Percentiles rank a stretch among this genome's conserved stretches.
Conservation (phyloP, 2,797 vertebrate species). For the Dicrostonyx torquatus region DNA sequence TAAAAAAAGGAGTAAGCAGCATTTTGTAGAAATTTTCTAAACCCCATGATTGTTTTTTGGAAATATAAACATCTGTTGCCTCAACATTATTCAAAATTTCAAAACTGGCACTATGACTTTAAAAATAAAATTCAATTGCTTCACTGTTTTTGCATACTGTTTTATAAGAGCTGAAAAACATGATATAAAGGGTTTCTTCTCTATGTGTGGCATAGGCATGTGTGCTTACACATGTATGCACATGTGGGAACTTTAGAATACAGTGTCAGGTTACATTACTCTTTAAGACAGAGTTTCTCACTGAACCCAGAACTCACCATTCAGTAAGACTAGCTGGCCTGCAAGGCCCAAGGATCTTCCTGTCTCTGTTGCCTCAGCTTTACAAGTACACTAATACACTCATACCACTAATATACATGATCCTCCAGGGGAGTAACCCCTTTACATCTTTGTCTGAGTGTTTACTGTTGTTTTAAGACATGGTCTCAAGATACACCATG, state of each 20-base stretch:
- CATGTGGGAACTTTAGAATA: not conserved
- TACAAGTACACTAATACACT: not conserved
- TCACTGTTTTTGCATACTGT: not conserved
- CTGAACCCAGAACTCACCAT: not conserved
- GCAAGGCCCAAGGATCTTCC: not conserved
- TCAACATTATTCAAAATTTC: slow-evolving; percentile 29
- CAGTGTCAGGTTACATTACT: not conserved
- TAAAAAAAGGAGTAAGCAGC: not conserved
- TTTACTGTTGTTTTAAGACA: not conserved
- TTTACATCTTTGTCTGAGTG: slow-evolving; percentile 20
- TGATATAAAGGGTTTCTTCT: not conserved
- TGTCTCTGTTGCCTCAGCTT: not conserved
- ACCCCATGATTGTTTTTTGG: not conserved
- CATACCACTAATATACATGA: slow-evolving; percentile 1
- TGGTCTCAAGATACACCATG: not conserved
- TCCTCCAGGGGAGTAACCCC: not conserved
- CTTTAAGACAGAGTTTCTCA: not conserved
- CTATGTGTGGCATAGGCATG: not conserved
- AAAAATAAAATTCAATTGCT: slow-evolving; percentile 17
- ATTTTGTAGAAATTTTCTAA: not conserved
- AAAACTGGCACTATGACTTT: slow-evolving; percentile 13
- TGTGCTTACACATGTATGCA: not conserved
- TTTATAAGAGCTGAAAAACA: not conserved
- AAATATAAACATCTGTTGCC: slow-evolving; percentile 28
- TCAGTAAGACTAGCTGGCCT: not conserved